Base-by-base conservation (phyloP, 2,113 vertebrate species). In the Furnarius figulus region DNA sequence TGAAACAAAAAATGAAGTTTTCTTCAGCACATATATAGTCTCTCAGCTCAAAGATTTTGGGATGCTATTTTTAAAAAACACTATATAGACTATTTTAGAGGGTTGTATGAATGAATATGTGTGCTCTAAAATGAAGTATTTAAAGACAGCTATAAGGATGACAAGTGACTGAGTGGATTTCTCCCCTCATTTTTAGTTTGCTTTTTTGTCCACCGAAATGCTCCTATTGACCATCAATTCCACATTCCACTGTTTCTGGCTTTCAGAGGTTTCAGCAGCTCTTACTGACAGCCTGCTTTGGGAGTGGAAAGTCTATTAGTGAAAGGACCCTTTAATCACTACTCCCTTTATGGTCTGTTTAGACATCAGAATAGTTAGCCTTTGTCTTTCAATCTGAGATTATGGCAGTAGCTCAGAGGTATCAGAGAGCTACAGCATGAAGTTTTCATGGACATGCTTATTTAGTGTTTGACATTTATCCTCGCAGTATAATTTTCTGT, bases 381-480 rank as follows among this genome's bases (percentile, higher is more conserved):
- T 87, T 78, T 62, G 35, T 78, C 87, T 83, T 74, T 75, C 65
- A 39, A 15, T 73, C 56, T 78, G 66, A 87, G 63, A 80, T 77
- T 65, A 68, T 81, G 76, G 52, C 61, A 91, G 14, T 85, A 93
- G 94, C 95, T 88, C 47, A 49, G 70, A 53, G 17, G 35, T 40
- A 93, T 62, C 65, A 81, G 79, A 40, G 39, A 71, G 55, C 68
- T 89, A 47, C 56, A 74, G 49, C 79, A 63, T 33, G 33, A 87
- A 42, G 75, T 73, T 85, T 93, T 85, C 89, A 81, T 66, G 58
- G 63, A 80, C 52, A 52, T 8, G 46, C 77, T 94, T 81, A 84
- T 78, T 93, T 95, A 88, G 58, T 65, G 50, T 44, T 82, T 87
- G 87, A 91, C 77, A 27, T 33, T 93, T 89, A 93, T 67, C 76